A percentile compares a stretch with the other conserved stretches of the same genome.
These are phyloP conservation scores for Unio pictorum DNA, from an alignment of 2,888 invertebrate genomes.

Conservation along the genomic window DNA sequence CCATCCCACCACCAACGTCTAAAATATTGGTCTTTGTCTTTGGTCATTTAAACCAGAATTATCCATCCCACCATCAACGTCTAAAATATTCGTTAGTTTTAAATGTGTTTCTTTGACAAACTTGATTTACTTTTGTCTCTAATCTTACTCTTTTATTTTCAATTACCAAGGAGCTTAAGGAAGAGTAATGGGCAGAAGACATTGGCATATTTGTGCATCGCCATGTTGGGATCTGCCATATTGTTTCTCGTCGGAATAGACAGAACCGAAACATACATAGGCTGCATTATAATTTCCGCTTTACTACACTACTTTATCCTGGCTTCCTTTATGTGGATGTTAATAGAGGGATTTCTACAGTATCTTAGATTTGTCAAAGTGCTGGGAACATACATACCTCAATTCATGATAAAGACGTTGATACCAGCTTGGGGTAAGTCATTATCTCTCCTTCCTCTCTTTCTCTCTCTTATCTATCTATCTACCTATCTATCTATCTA, in stretches of 20 bases:
- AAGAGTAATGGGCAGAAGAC: conserved; percentile 79
- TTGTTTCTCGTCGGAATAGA: conserved; percentile 68
- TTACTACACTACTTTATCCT: conserved; percentile 79
- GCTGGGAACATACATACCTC: conserved; percentile 75
- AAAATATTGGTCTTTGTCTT: too few species aligned
- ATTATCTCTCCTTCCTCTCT: too few species aligned
- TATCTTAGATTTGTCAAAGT: conserved; percentile 81
- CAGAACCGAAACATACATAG: conserved; percentile 61
- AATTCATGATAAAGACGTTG: conserved; percentile 79
- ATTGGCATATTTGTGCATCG: conserved; percentile 78
- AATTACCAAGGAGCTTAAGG: conserved; percentile 74
- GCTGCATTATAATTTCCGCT: conserved; percentile 77
- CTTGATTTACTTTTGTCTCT: too few species aligned
- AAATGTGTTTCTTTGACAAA: too few species aligned
- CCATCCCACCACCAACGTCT: too few species aligned
- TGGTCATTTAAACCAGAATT: too few species aligned
- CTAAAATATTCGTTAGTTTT: too few species aligned
- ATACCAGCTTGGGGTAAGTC: conserved; percentile 77
- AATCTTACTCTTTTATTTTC: too few species aligned
- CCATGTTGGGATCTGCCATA: conserved; percentile 77
- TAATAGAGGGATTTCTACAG: conserved; percentile 80
- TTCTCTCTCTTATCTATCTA: too few species aligned
- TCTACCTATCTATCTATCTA: neutral
- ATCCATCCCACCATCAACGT: too few species aligned
- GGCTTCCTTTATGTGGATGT: conserved; percentile 78